Percentiles rank a stretch among this genome's conserved stretches.
Evolutionary conservation across 1,140 invertebrate genomes (phyloP).

Genomic region (Drosophila tristis): DNA sequence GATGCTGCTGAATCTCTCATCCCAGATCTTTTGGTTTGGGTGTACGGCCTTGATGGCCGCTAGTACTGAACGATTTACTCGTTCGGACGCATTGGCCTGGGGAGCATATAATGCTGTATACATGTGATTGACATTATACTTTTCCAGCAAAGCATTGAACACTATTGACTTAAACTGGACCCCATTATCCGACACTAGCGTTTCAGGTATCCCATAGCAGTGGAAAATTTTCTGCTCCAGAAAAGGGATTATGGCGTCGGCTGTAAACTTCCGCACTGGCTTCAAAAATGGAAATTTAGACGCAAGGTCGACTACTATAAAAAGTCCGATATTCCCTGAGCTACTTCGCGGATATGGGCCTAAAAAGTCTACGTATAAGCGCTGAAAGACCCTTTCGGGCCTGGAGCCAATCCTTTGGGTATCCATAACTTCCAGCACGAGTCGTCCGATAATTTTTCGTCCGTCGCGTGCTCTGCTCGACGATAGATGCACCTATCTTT

Average conservation of each 20-base stretch:
- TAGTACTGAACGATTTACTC: slow-evolving; percentile 12
- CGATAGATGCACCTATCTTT: slow-evolving; percentile 6
- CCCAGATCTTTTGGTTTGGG: slow-evolving; percentile 20
- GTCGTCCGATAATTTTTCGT: slow-evolving; percentile 7
- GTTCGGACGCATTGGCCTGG: slow-evolving; percentile 28
- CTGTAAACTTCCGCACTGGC: slow-evolving; percentile 30
- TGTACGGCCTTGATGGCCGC: background rate
- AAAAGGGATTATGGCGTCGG: slow-evolving; percentile 15
- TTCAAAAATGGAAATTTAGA: slow-evolving; percentile 43
- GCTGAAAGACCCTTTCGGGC: slow-evolving; percentile 19
- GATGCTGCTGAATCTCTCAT: slow-evolving; percentile 17
- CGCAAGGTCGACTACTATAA: slow-evolving; percentile 33
- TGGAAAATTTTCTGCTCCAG: slow-evolving; percentile 33
- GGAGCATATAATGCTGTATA: slow-evolving; percentile 26
- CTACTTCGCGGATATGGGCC: slow-evolving; percentile 30
- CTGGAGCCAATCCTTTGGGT: background rate
- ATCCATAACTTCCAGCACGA: slow-evolving; percentile 9
- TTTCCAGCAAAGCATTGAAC: slow-evolving; percentile 10
- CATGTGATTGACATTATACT: slow-evolving; percentile 15
- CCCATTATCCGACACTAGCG: slow-evolving; percentile 34
- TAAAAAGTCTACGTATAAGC: slow-evolving; percentile 34
- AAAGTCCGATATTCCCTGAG: slow-evolving; percentile 26
- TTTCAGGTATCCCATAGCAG: slow-evolving; percentile 29
- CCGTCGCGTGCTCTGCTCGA: background rate
- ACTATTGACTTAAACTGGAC: slow-evolving; percentile 27